phyloP scores from a whole-genome alignment of 1,140 invertebrate genomes.

The Coelopa frigida region DNA sequence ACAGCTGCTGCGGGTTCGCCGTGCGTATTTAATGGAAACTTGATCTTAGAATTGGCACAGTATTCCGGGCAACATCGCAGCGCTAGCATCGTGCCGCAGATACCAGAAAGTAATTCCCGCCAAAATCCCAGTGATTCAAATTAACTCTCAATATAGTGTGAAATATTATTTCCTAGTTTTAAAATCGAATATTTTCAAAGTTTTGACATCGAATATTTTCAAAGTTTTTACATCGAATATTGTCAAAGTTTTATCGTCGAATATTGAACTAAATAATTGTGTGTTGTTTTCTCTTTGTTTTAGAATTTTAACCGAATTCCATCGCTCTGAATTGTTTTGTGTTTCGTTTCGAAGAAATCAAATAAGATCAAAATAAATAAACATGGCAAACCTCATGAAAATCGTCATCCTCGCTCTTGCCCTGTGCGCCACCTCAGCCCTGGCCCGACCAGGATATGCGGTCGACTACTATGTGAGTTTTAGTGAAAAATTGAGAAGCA shows the following conservation, averaged over 20 bases:
- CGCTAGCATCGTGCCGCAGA: slow-evolving; percentile 33
- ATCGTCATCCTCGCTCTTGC: slow-evolving; percentile 33
- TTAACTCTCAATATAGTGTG: no score
- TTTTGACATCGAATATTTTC: no score
- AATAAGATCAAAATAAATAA: slow-evolving; percentile 17
- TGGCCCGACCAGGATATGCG: slow-evolving; percentile 41
- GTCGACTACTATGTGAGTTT: slow-evolving; percentile 46
- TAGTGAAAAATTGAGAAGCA: background rate
- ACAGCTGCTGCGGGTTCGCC: background rate
- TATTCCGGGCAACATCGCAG: slow-evolving; percentile 43
- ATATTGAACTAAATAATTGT: no score
- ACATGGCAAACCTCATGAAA: slow-evolving; percentile 39
- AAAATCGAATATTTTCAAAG: no score
- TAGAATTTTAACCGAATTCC: no score
- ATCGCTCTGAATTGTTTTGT: no score
- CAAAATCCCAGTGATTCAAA: slow-evolving; percentile 12
- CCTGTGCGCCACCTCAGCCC: slow-evolving; percentile 25
- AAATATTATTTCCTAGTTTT: no score
- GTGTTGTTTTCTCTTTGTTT: no score
- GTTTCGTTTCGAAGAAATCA: no score
- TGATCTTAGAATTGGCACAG: slow-evolving; percentile 41
- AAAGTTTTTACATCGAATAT: background rate
- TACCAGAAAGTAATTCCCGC: background rate
- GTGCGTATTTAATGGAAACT: slow-evolving; percentile 40
- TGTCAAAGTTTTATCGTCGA: slow-evolving; percentile 2